Evolutionary conservation across 2,113 vertebrate species (phyloP).

Genomic region (Balaenoptera acutorostrata): DNA sequence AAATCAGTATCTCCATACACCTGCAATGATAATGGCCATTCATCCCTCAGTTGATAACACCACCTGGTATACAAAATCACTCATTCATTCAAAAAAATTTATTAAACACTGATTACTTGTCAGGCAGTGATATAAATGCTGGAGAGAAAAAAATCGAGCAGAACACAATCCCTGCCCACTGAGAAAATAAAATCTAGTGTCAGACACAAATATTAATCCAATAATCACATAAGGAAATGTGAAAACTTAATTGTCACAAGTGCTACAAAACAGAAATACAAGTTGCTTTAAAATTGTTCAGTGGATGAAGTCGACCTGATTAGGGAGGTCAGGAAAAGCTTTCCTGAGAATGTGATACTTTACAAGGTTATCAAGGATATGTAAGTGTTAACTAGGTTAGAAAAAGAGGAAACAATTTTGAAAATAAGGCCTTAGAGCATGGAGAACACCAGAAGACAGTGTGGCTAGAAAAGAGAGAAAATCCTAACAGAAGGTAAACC

Average conservation of each 20-base stretch:
- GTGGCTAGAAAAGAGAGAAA: background rate
- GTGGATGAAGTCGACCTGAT: background rate
- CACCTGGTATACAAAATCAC: background rate
- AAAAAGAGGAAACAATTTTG: background rate
- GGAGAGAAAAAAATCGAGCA: background rate
- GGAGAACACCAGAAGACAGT: background rate
- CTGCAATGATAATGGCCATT: background rate
- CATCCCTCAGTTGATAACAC: background rate
- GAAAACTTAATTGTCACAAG: background rate
- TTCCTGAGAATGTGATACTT: background rate
- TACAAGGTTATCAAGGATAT: background rate
- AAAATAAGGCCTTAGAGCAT: background rate
- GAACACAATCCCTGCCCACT: background rate
- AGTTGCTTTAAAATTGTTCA: background rate
- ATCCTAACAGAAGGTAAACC: background rate
- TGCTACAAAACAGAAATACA: background rate
- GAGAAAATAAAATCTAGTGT: background rate
- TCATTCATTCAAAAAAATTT: conserved; percentile 11
- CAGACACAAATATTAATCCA: background rate
- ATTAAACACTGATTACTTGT: background rate
- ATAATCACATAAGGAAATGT: background rate
- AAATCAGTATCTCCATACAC: background rate
- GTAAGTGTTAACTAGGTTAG: background rate
- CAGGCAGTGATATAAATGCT: background rate
- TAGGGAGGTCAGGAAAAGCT: background rate